Evolutionary conservation across 2,797 vertebrate species (phyloP).

Genomic region (Sphaeramia orbicularis): DNA sequence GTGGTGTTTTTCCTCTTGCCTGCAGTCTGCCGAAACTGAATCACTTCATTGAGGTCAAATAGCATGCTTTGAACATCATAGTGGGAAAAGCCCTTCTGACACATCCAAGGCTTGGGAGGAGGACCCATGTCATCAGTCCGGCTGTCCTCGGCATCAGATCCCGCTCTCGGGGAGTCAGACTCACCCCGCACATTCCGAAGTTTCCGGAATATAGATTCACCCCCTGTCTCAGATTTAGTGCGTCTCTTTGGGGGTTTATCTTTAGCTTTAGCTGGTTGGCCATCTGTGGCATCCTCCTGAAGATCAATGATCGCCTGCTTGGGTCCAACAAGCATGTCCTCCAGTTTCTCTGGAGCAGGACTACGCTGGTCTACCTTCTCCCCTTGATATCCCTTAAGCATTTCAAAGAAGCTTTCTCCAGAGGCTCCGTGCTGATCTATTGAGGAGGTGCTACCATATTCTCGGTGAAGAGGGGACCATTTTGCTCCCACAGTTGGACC

Average conservation of each 20-base stretch:
- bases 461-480: constrained; percentile 93
- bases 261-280: constrained; percentile 87
- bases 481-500: constrained; percentile 87
- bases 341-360: constrained; percentile 88
- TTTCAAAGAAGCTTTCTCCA: constrained; percentile 95
- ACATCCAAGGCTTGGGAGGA: constrained; percentile 89
- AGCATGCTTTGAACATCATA: constrained; percentile 96
- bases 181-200: constrained; percentile 93
- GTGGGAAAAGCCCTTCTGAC: constrained; percentile 95
- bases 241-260: constrained; percentile 96
- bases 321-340: constrained; percentile 89
- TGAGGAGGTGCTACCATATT: constrained; percentile 97
- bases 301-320: constrained; percentile 89
- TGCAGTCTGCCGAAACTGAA: constrained; percentile 91
- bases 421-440: constrained; percentile 94
- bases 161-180: constrained; percentile 86
- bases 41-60: constrained; percentile 94
- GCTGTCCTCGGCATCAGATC: constrained; percentile 92
- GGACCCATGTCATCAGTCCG: constrained; percentile 88
- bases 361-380: constrained; percentile 91
- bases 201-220: constrained; percentile 97
- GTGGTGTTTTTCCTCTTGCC: constrained; percentile 94
- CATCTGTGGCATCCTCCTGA: constrained; percentile 87
- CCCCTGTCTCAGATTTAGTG: constrained; percentile 96
- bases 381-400: constrained; percentile 93